Conservation (phyloP, 2,113 vertebrate species). For the Catharus fuscescens region DNA sequence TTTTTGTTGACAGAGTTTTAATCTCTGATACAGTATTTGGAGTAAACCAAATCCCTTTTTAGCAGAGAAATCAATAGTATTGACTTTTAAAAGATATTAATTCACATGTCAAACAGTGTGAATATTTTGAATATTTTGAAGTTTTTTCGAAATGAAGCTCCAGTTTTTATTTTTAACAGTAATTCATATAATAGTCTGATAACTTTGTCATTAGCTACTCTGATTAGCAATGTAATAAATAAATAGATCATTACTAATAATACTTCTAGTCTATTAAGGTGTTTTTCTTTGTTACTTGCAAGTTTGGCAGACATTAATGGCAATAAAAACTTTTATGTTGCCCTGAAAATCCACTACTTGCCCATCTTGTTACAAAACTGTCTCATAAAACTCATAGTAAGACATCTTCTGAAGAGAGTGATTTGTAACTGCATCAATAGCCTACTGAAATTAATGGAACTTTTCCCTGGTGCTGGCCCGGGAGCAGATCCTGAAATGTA, state of each 20-base stretch:
- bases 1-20: slow-evolving; percentile 16
- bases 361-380: not conserved
- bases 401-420: not conserved
- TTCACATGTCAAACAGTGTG: not conserved
- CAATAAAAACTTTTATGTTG: not conserved
- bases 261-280: not conserved
- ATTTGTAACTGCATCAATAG: not conserved
- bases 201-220: not conserved
- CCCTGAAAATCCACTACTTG: not conserved
- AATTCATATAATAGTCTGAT: not conserved
- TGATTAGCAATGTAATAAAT: not conserved
- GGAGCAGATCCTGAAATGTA: not conserved
- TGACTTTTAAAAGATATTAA: not conserved
- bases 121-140: not conserved
- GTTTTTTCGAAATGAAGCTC: not conserved
- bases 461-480: not conserved
- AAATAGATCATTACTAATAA: not conserved
- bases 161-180: not conserved
- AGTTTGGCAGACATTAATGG: not conserved
- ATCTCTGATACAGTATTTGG: not conserved
- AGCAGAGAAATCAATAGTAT: not conserved
- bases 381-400: not conserved
- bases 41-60: slow-evolving; percentile 28
- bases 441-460: not conserved
- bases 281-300: not conserved